Base-by-base conservation (phyloP, 2,888 invertebrate species). In the Lasiommata megera region DNA sequence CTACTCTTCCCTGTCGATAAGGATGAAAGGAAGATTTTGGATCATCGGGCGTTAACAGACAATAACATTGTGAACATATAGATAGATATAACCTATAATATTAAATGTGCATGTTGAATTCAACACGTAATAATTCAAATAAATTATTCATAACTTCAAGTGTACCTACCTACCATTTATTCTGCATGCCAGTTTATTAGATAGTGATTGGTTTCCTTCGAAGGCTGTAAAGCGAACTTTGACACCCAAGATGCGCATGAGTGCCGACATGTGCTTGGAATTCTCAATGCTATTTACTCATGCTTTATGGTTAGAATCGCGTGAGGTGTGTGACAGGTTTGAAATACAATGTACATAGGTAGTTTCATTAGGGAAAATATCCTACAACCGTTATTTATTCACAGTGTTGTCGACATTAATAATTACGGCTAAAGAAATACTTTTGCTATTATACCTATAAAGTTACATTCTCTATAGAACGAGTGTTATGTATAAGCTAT, bases 141-240 rank as follows among this genome's bases (percentile, higher is more conserved):
- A 66, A 69, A 67, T 71, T 70, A 72, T 71, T 68, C 66, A 71
- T 67, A 70, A 74, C 72, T 69, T 71, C 67, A 68, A 64, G 65
- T n/a, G n/a, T 65, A 73, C 23, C 23, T 23, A 23, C 23, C 23
- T 23, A 23, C 73, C 76, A 79, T 78, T 78, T 79, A 80, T 77
- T 74, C 78, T 66, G 67, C 69, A 65, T 72, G 70, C 66, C 66
- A 60, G 68, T 79, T 81, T 77, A 82, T 88, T 87, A 85, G 84
- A 83, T 82, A 83, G 84, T 84, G 86, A 86, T 84, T 84, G 82
- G 84, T 72, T 80, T 73, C 68, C 73, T 66, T 72, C 61, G 88
- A 88, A 88, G 88, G 87, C 73, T 82, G 77, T 64, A 58, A 28
- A 60, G 71, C 77, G 85, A 88, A 83, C 87, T 88, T 82, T 88